Evolutionary conservation across 2,888 invertebrate genomes (phyloP), one percentile per base, ranked within the genome.

Genomic region (Sylvicola cinctus): DNA sequence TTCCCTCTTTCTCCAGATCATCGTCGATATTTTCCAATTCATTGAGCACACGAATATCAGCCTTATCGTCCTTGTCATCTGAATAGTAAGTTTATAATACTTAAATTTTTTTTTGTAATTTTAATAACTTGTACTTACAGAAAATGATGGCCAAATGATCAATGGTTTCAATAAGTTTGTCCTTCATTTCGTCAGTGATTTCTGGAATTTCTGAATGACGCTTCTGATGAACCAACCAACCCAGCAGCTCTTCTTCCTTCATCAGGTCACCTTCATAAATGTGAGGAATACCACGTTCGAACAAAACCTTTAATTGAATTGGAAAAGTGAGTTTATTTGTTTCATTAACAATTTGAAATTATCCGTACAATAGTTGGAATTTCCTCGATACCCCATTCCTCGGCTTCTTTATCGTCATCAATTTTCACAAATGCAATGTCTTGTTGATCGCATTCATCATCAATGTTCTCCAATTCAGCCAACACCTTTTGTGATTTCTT

Each of bases 1-100:
- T 87, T 4, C 79, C 84, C 61, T 87, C 83, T 49, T 78, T 80
- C 54, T 87, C 84, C 36, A 85, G 57, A 46, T 88, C 87, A 51
- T 87, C 87, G 45, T 88, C 88, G 47, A 90, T 88, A 51, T 87
- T 88, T 57, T 90, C 88, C 41, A 90, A 55, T 55, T 88, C 87
- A 49, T 84, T 85, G 12, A 88, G 56, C 34, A 85, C 78, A 45
- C 81, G 65, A 44, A 85, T 81, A 46, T 85, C 83, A 61, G 87
- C 83, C 52, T 80, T 83, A 46, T 84, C 84, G 34, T 87, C 83
- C 53, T 83, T 84, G 48, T 87, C 84, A 56, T 87, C 85, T 85
- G 48, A 32, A 16, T 11, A 12, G 32, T 20, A 36, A 39, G 16
- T 23, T 7, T 16, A 8, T n/a, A 11, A 33, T 15, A 33, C 3